Percentiles rank a stretch among this genome's conserved stretches.
Evolutionary conservation across 2,797 vertebrate species (phyloP).

Genomic region (Rousettus madagascariensis): DNA sequence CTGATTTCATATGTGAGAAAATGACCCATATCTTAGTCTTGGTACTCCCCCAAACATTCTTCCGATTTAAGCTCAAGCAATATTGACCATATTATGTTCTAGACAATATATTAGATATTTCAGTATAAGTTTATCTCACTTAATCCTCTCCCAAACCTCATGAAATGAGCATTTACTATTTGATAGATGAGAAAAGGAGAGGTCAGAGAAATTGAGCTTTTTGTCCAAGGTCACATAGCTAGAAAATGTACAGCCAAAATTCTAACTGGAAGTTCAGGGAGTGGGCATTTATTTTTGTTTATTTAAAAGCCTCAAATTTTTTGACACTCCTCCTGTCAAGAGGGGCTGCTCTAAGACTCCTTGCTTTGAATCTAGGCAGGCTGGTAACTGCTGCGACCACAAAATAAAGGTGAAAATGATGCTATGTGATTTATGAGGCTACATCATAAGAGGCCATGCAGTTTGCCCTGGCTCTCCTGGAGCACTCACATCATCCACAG

Average conservation of each 20-base stretch:
- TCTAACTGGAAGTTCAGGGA: neutral
- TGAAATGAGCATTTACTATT: neutral
- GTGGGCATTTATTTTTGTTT: neutral
- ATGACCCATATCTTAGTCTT: neutral
- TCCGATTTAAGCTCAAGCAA: slow-evolving; percentile 34
- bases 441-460: neutral
- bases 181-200: slow-evolving; percentile 29
- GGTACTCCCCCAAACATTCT: neutral
- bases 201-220: neutral
- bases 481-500: neutral
- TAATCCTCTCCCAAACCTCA: neutral
- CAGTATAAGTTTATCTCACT: neutral
- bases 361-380: slow-evolving; percentile 20
- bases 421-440: neutral
- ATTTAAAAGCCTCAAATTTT: neutral
- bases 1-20: neutral
- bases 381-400: neutral
- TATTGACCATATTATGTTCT: neutral
- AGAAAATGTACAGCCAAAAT: neutral
- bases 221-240: neutral
- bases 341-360: neutral
- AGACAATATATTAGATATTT: neutral
- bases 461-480: neutral
- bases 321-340: neutral
- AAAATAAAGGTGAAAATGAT: neutral